Base-by-base conservation (phyloP, 1,140 invertebrate genomes). In the Melipona quadrifasciata region DNA sequence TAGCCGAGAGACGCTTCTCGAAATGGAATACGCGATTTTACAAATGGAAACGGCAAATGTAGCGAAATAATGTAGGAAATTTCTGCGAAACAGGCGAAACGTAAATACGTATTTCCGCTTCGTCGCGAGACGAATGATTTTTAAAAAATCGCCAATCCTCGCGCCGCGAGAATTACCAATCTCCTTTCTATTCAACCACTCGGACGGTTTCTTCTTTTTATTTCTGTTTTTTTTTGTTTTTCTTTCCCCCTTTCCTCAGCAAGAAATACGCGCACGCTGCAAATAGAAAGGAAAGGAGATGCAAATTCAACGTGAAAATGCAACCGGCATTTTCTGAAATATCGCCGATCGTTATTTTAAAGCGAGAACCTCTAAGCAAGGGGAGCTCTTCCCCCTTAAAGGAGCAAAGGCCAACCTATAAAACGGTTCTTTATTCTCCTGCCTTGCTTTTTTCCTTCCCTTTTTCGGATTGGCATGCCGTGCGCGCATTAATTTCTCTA, bases 401-500 rank as follows among this genome's bases (percentile, higher is more conserved):
- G 21, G 17, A 53, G 39, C 51, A 6, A 0, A 5, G 39, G n/a
- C n/a, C n/a, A 27, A 16, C 39, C 51, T 55, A 51, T 72, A 27
- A 72, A 72, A 51, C 47, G 70, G n/a, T 27, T 47, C n/a, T 55
- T 73, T 73, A 73, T 55, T n/a, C 47, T 55, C 3, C 16, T 17
- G 14, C 16, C 24, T 71, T 10, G 14, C 39, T 16, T 73, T 31
- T 27, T 19, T 6, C 14, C 11, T 21, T 51, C 10, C 11, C 47
- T 53, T 55, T 55, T 55, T 21, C 10, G 47, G 16, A 53, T 72
- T n/a, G 47, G 24, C 10, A 51, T 27, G 27, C 6, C 47, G 71
- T n/a, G 71, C 70, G 39, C n/a, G 47, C 24, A 72, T 73, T 73
- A 73, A 73, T 73, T 27, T 53, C 71, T 73, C 71, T 27, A 31